phyloP scores from a whole-genome alignment of 2,113 vertebrate genomes.

The Lophura nycthemera region DNA sequence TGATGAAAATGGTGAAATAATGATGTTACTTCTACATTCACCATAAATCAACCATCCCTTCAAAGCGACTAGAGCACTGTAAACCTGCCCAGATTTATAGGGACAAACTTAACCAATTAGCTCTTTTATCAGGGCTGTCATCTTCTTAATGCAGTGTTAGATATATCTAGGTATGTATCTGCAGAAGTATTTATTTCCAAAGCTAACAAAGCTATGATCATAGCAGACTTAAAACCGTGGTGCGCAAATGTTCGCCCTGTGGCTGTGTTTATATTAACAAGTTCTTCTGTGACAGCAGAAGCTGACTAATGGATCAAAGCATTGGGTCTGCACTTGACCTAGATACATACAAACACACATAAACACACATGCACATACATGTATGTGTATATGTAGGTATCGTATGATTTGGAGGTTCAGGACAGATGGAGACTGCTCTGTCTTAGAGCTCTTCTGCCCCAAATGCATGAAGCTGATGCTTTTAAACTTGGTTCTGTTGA shows the following conservation, averaged over 20 bases:
- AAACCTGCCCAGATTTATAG: neutral
- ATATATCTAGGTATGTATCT: slow-evolving; percentile 16
- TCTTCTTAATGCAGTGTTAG: slow-evolving; percentile 28
- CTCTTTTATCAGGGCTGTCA: neutral
- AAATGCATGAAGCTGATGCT: neutral
- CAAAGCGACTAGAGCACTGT: neutral
- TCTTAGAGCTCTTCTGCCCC: neutral
- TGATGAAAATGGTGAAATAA: slow-evolving; percentile 45
- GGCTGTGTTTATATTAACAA: neutral
- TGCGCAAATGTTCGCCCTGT: neutral
- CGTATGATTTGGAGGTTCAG: neutral
- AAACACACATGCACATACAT: neutral
- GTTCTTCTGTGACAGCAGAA: neutral
- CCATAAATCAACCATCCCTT: slow-evolving; percentile 22
- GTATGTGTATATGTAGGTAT: neutral
- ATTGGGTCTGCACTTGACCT: neutral
- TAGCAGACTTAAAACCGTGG: neutral
- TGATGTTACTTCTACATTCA: slow-evolving; percentile 3
- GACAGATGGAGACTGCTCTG: neutral
- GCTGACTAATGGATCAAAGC: neutral
- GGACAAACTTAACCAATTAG: slow-evolving; percentile 22
- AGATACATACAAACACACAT: neutral
- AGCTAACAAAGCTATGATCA: neutral
- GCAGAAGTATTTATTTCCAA: neutral
- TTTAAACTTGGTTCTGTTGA: neutral